A percentile compares a stretch with the other conserved stretches of the same genome.
Conservation (phyloP, 2,888 invertebrate species). For the Rosalia funebris region DNA sequence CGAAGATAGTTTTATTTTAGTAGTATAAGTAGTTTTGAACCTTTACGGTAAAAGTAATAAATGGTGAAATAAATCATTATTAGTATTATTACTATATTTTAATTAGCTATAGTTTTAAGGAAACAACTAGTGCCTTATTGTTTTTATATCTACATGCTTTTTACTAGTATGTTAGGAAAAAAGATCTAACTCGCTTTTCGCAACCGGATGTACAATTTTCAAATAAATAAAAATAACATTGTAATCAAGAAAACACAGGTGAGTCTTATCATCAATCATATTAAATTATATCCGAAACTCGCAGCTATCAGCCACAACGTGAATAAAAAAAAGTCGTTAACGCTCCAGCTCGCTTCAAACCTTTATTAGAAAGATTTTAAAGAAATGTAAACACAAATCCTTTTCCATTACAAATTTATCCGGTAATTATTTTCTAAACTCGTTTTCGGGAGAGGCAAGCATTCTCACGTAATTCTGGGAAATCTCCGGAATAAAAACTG, state of each 20-base stretch:
- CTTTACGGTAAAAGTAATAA: too few relatives aligned
- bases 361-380: neutral
- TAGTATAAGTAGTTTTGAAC: too few relatives aligned
- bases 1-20: too few relatives aligned
- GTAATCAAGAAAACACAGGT: neutral
- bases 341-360: neutral
- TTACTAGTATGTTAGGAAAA: too few relatives aligned
- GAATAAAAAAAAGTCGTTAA: constrained; percentile 1
- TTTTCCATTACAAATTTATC: neutral
- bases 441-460: neutral
- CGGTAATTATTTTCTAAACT: neutral
- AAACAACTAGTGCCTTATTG: too few relatives aligned
- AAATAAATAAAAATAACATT: neutral
- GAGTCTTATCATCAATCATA: constrained; percentile 2
- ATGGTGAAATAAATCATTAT: too few relatives aligned
- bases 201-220: neutral
- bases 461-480: neutral
- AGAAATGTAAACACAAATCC: neutral
- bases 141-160: too few relatives aligned
- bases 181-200: too few relatives aligned
- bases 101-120: too few relatives aligned
- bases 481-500: constrained; percentile 10
- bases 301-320: neutral
- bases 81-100: too few relatives aligned
- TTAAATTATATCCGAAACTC: neutral